A percentile compares a stretch with the other conserved stretches of the same genome.
Conservation (phyloP, 2,113 vertebrate genomes). For the Desmodus rotundus region DNA sequence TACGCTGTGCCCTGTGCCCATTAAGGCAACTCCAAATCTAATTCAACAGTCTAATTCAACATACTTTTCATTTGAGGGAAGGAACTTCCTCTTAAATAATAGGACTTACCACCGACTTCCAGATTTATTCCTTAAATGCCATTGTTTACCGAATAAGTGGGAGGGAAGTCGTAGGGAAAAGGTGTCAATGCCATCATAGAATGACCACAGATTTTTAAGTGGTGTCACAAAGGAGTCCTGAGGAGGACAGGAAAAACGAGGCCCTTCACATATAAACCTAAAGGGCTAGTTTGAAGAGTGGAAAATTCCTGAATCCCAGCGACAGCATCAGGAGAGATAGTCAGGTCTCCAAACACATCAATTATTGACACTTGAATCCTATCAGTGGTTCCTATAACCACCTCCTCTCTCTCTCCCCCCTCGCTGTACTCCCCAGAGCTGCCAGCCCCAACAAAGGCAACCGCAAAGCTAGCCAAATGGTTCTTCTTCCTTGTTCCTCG, state of each 20-base stretch:
- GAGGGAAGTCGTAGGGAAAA: background rate
- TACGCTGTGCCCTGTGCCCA: background rate
- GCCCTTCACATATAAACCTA: background rate
- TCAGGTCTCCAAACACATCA: background rate
- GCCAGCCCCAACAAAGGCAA: background rate
- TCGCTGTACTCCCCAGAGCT: rapidly evolving
- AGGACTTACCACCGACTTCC: background rate
- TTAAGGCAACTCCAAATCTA: background rate
- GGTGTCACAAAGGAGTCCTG: background rate
- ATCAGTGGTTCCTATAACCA: background rate
- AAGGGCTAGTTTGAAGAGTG: background rate
- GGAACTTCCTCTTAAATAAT: background rate
- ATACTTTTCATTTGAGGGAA: background rate
- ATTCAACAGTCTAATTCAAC: background rate
- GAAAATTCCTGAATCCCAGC: background rate
- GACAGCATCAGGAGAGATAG: background rate
- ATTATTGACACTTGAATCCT: background rate
- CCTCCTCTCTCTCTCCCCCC: background rate
- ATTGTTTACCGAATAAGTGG: background rate
- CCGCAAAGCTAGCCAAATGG: background rate
- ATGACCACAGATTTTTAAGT: background rate
- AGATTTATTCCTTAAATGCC: background rate
- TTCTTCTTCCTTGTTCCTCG: background rate
- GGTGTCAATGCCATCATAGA: background rate
- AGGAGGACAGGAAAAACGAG: background rate